Base-by-base conservation (phyloP, 2,888 invertebrate genomes). In the Sepiola atlantica region DNA sequence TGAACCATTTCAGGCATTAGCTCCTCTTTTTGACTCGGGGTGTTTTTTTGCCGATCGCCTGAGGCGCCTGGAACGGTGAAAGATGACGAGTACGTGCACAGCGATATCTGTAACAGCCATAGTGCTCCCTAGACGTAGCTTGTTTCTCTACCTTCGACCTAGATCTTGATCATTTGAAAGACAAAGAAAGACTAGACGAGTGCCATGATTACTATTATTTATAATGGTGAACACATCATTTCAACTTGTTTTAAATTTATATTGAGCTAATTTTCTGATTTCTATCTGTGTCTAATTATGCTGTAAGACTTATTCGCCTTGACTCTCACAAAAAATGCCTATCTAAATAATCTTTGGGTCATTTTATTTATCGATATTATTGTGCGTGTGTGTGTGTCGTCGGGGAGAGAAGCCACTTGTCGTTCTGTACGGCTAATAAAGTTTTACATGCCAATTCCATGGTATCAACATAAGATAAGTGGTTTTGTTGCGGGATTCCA, bases 401-500 rank as follows among this genome's bases (percentile, higher is more conserved):
- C n/a, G 14, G 77, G 77, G 32, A 77, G n/a, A 77, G 45, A 14
- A 77, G 77, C 16, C 32, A n/a, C 77, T n/a, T n/a, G n/a, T n/a
- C n/a, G n/a, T 77, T n/a, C 77, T 77, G 3, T n/a, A n/a, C n/a
- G 77, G n/a, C 77, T 77, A 77, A 77, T 77, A 77, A 77, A 77
- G 77, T 77, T 77, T 77, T 77, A n/a, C 77, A 77, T n/a, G 77
- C 32, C 77, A 77, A 77, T 77, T 77, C 77, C 12, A 14, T 77
- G n/a, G 32, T 77, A n/a, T 77, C 77, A 77, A n/a, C 77, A 77
- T 77, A n/a, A n/a, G 32, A 77, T 77, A 77, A 77, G 77, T 77
- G n/a, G n/a, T n/a, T n/a, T n/a, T 32, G 77, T 32, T 14, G n/a
- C 32, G n/a, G 14, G 32, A 77, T 32, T 32, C n/a, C 12, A 18